A percentile compares a stretch with the other conserved stretches of the same genome.
Conservation (phyloP, 2,797 vertebrate genomes). For the Orestias chungarensis region DNA sequence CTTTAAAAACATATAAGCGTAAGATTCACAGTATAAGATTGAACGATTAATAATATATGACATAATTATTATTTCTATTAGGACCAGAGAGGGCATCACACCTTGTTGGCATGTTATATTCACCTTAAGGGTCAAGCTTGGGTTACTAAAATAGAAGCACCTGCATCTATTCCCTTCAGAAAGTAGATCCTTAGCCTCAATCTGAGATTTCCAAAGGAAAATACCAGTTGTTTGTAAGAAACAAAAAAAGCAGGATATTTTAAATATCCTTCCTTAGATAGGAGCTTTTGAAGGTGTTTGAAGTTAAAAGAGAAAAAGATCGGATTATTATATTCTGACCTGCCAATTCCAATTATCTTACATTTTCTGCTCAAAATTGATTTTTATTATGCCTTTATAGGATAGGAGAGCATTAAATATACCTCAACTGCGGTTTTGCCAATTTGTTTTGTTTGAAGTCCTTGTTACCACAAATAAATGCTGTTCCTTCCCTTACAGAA, state of each 20-base stretch:
- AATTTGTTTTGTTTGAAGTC: constrained; percentile 57
- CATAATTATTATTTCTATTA: background rate
- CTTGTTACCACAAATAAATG: constrained; percentile 56
- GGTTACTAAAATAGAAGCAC: background rate
- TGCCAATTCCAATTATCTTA: too few relatives aligned
- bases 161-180: background rate
- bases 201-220: background rate
- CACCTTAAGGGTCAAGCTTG: background rate
- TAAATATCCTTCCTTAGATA: too few relatives aligned
- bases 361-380: too few relatives aligned
- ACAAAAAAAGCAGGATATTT: too few relatives aligned
- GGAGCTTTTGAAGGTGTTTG: too few relatives aligned
- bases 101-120: background rate
- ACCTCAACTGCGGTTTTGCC: constrained; percentile 38
- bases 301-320: too few relatives aligned
- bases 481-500: constrained; percentile 40
- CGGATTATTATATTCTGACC: too few relatives aligned
- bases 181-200: background rate
- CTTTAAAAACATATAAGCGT: background rate
- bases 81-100: background rate
- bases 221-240: too few relatives aligned
- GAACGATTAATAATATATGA: too few relatives aligned
- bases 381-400: constrained; percentile 24
- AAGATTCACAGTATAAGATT: background rate
- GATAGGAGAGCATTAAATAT: constrained; percentile 6